These are phyloP conservation scores for Hymenochirus boettgeri DNA, from an alignment of 2,113 vertebrate genomes.

Conservation along the genomic window DNA sequence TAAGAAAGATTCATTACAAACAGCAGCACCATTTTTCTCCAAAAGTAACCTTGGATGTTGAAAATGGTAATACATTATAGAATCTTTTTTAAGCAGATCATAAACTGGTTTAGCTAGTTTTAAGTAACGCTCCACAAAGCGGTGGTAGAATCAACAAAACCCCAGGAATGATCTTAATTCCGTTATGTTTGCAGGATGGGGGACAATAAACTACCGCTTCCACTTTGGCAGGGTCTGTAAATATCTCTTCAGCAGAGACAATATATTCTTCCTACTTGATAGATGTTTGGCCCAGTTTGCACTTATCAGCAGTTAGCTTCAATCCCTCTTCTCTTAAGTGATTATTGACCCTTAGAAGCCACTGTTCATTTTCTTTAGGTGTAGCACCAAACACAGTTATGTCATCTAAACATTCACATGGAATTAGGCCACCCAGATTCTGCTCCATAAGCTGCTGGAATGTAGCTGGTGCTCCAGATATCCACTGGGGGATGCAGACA, in stretches of 20 bases:
- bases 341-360: slow-evolving; percentile 36
- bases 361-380: slow-evolving; percentile 26
- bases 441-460: too few species aligned
- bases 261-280: slow-evolving; percentile 2
- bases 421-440: too few species aligned
- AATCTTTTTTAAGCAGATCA: not conserved
- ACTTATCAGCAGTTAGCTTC: not conserved
- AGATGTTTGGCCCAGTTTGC: not conserved
- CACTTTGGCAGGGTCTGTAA: not conserved
- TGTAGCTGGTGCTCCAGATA: too few species aligned
- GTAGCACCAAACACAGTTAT: slow-evolving; percentile 21
- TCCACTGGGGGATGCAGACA: too few species aligned
- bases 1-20: slow-evolving; percentile 4
- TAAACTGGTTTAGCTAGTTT: not conserved
- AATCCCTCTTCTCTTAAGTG: not conserved
- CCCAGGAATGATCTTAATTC: not conserved
- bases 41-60: not conserved
- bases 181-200: not conserved
- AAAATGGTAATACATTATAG: too few species aligned
- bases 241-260: not conserved
- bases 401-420: slow-evolving; percentile 35
- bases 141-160: not conserved
- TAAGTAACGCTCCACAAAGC: not conserved
- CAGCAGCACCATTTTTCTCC: not conserved
- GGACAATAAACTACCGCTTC: not conserved